Evolutionary conservation across 2,113 vertebrate species (phyloP), one percentile per base, ranked within the genome.

Genomic region (Sceloporus undulatus): DNA sequence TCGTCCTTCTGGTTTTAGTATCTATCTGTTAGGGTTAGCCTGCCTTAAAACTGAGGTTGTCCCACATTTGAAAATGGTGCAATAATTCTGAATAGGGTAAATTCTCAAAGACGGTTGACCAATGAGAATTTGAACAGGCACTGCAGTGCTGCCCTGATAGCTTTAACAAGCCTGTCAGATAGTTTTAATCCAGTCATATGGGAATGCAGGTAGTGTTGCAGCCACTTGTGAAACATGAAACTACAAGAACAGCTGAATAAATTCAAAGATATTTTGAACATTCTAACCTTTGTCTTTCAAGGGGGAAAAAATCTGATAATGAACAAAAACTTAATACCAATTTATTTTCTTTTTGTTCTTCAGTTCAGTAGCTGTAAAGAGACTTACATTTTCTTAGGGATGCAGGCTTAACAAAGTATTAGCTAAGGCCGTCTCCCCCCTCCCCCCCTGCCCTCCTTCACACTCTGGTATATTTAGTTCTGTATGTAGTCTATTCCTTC

Each of bases 231-330:
- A 96, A 96, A 97, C 84, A 82, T 91, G 94, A 96, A 93, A 95
- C 94, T 91, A 84, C 88, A 92, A 94, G 95, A 96, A 93, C 94
- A 95, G 94, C 95, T 95, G 94, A 96, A 93, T 95, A 96, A 94
- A 95, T 95, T 94, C 92, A 94, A 94, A 93, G 94, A 94, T 91
- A 56, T 93, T 95, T 94, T 92, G 93, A 74, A 88, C 90, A 90
- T 96, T 94, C 88, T 94, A 92, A 84, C 86, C 90, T 93, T 94
- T 90, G 89, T 95, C 93, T 92, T 91, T 94, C 82, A 88, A 13
- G 34, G 59, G 93, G 48, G 94, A 23, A 40, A 42, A 94, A 92
- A 93, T 94, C 91, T 94, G 95, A 95, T 95, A 92, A 94, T 94
- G 85, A 93, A 91, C 82, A 92, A 94, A 95, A 95, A 85, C 86